phyloP scores from a whole-genome alignment of 2,113 vertebrate genomes.

The Zosterops pallidus region DNA sequence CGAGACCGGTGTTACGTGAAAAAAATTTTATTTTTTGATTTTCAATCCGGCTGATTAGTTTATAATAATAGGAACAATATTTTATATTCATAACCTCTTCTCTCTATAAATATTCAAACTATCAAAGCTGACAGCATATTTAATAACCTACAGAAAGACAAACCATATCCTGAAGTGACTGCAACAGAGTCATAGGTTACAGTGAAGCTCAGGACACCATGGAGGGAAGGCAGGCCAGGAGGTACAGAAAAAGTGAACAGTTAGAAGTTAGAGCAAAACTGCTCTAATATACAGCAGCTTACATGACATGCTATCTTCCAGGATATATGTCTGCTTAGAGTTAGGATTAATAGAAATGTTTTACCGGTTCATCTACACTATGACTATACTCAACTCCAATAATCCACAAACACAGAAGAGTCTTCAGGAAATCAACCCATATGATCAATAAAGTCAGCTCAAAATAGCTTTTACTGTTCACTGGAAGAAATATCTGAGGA shows the following conservation, averaged over 20 bases:
- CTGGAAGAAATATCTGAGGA: background rate
- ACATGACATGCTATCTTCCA: background rate
- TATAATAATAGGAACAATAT: background rate
- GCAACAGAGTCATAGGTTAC: background rate
- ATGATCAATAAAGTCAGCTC: background rate
- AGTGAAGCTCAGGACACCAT: background rate
- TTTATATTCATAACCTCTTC: background rate
- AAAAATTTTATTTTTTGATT: no score
- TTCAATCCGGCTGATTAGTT: no score
- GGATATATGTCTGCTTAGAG: background rate
- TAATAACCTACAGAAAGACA: background rate
- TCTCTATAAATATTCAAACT: background rate
- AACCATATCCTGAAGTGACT: background rate
- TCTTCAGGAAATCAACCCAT: background rate
- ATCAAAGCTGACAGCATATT: background rate
- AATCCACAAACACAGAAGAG: background rate
- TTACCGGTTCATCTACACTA: background rate
- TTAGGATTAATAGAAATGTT: background rate
- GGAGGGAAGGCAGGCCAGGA: background rate
- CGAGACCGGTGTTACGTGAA: no score
- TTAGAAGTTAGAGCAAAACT: background rate
- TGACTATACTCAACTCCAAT: background rate
- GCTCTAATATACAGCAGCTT: background rate
- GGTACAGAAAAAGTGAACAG: background rate
- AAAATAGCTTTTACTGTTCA: background rate